phyloP scores from a whole-genome alignment of 53 echinoderm and acorn worm species.

The Crossaster papposus region DNA sequence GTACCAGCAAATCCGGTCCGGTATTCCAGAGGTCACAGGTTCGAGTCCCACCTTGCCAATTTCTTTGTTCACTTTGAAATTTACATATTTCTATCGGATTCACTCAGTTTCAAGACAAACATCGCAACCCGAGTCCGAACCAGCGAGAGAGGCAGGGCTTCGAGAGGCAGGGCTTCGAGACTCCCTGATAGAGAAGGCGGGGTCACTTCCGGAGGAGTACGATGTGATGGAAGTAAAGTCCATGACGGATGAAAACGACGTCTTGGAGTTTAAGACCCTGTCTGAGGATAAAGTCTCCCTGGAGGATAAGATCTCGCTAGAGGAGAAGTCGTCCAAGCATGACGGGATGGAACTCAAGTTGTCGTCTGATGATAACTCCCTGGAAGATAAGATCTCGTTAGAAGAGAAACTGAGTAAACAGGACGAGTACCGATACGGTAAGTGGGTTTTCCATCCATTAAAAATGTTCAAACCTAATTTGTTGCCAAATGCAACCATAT shows the following conservation, averaged over 20 bases:
- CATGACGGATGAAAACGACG: slow-evolving; percentile 46
- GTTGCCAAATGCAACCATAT: neutral
- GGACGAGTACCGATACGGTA: slow-evolving; percentile 24
- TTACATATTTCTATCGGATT: neutral
- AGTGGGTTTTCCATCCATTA: neutral
- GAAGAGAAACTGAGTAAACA: slow-evolving; percentile 3
- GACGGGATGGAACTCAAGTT: slow-evolving; percentile 1
- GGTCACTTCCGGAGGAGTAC: slow-evolving; percentile 55
- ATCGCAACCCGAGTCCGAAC: slow-evolving; percentile 5
- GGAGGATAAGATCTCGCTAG: slow-evolving; percentile 67
- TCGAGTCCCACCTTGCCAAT: neutral
- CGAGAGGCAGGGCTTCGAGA: neutral
- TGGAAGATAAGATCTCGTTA: slow-evolving; percentile 23
- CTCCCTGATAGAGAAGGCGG: slow-evolving; percentile 51
- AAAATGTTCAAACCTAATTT: neutral
- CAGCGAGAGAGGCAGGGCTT: neutral
- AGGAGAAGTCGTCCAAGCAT: slow-evolving; percentile 47
- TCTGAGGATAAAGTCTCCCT: slow-evolving; percentile 70
- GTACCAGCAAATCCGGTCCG: too few relatives aligned
- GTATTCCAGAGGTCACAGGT: too few relatives aligned
- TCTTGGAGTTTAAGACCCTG: slow-evolving; percentile 58
- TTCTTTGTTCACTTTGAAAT: too few relatives aligned
- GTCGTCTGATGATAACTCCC: slow-evolving; percentile 8
- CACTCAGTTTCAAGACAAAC: slow-evolving; percentile 34
- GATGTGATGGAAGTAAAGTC: slow-evolving; percentile 55